Base-by-base conservation (phyloP, 2,888 invertebrate species). In the Erebia epiphron region DNA sequence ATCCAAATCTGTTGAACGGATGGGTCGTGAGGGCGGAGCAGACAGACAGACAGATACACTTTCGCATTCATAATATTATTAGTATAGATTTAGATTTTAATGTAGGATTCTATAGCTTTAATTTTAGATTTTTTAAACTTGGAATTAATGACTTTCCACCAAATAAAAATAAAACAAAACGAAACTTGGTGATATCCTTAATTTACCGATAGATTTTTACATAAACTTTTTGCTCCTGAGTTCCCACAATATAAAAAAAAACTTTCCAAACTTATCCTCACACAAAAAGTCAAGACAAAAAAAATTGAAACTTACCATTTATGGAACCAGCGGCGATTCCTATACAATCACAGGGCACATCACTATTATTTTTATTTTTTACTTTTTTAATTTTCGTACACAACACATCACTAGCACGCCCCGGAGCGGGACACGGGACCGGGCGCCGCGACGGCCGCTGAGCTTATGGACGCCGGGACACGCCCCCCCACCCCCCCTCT, bases 401-500 rank as follows among this genome's bases (percentile, higher is more conserved):
- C 78, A 76, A 71, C 77, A 76, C 77, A 74, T 75, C 77, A 77
- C 77, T 75, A 69, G 65, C 60, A 61, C 67, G 58, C 64, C 68
- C 60, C 73, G 68, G 64, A 46, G 35, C 73, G 76, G 75, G 79
- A 79, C 84, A 83, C 73, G 80, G 78, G 68, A 69, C 73, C 85
- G 86, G 70, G 74, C 82, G 77, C 70, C 78, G 76, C 82, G 82
- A 75, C 79, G 78, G 79, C 82, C 82, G 73, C 76, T 77, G 79
- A 83, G 86, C 86, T 84, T 87, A 80, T 89, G 89, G 79, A 76
- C 61, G 83, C 75, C 76, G 75, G 78, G 78, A 76, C 67, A 69
- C 71, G 70, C 76, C 75, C 75, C 77, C 75, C 77, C 68, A 75
- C 67, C 75, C 72, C 74, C 76, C 70, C 65, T 18, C 62, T 52